These are phyloP conservation scores for Thera britannica DNA, from an alignment of 2,888 invertebrate species.

Conservation along the genomic window DNA sequence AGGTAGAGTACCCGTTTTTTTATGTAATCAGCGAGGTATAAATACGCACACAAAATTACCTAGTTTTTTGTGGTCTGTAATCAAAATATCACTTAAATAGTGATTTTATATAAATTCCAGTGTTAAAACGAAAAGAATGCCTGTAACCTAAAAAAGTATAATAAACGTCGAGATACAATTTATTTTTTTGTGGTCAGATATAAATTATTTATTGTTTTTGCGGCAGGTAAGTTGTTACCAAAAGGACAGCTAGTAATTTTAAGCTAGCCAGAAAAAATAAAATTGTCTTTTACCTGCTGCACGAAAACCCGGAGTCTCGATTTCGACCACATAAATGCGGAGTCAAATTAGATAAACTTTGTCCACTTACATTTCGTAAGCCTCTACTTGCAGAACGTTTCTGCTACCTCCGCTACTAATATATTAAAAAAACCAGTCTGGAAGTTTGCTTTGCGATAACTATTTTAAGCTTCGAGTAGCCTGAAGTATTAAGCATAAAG, in stretches of 20 bases:
- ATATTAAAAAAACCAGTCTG: background rate
- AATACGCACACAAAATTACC: background rate
- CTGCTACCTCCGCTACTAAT: background rate
- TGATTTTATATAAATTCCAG: no score
- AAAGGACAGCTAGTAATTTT: no score
- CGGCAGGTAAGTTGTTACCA: no score
- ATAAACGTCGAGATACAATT: no score
- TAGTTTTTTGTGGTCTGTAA: background rate
- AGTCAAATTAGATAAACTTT: background rate
- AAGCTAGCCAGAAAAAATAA: no score
- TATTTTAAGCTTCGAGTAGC: background rate
- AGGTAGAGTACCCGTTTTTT: constrained; percentile 18
- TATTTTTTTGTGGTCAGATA: no score
- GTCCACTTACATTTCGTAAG: background rate
- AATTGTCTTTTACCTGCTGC: no score
- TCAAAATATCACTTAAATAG: no score
- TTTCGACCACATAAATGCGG: background rate
- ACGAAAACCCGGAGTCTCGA: no score
- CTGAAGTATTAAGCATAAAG: background rate
- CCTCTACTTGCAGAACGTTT: background rate
- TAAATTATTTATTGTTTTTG: no score
- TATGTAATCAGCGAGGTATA: background rate
- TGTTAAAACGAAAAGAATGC: no score
- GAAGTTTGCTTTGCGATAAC: background rate
- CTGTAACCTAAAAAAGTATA: no score